Percentiles rank a stretch among this genome's conserved stretches.
Evolutionary conservation across 2,888 invertebrate species (phyloP).

Genomic region (Apamea anceps): DNA sequence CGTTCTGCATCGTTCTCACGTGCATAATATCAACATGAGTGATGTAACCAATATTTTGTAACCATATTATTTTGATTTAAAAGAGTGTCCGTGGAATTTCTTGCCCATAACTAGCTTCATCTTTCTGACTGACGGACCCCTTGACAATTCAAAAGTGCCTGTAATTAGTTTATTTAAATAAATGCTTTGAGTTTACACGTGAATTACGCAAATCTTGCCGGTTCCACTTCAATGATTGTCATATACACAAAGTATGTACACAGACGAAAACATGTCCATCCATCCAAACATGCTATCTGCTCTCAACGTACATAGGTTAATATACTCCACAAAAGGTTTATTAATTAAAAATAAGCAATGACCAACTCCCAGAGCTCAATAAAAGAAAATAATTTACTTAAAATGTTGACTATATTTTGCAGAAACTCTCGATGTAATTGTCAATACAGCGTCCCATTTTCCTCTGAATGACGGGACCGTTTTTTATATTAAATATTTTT

Average conservation of each 20-base stretch:
- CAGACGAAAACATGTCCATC: background rate
- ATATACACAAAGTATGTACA: background rate
- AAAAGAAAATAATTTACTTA: slow-evolving; percentile 56
- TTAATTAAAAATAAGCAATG: slow-evolving; percentile 48
- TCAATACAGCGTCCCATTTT: slow-evolving; percentile 57
- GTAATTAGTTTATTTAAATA: too few relatives aligned
- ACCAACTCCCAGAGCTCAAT: slow-evolving; percentile 8
- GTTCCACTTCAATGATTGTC: background rate
- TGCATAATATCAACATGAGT: too few relatives aligned
- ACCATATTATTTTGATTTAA: too few relatives aligned
- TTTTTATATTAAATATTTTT: slow-evolving; percentile 64
- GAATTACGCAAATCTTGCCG: background rate
- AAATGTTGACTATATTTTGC: slow-evolving; percentile 53
- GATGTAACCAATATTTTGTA: too few relatives aligned
- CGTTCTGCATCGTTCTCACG: too few relatives aligned
- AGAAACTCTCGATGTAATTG: slow-evolving; percentile 47
- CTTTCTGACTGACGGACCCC: too few relatives aligned
- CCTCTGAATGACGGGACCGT: slow-evolving; percentile 52
- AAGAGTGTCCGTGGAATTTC: too few relatives aligned
- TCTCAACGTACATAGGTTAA: background rate
- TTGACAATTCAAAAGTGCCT: too few relatives aligned
- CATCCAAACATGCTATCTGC: too few relatives aligned
- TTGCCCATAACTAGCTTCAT: too few relatives aligned
- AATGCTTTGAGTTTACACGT: too few relatives aligned
- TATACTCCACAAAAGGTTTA: slow-evolving; percentile 1